A percentile compares a stretch with the other conserved stretches of the same genome.
phyloP scores from a whole-genome alignment of 1,140 invertebrate genomes.

The Phenacoccus solenopsis region DNA sequence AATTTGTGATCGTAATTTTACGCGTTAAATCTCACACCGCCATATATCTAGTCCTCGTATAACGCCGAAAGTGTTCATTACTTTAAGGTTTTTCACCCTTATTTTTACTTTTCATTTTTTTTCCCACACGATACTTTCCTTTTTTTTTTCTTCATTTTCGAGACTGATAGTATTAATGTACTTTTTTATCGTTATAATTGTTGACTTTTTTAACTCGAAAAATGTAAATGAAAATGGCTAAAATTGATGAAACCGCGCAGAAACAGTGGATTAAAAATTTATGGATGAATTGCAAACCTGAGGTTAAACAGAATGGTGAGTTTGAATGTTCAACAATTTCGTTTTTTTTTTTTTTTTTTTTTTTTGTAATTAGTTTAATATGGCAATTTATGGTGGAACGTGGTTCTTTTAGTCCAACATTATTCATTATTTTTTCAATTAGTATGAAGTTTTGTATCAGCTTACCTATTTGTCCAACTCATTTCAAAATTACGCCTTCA shows the following conservation, averaged over 20 bases:
- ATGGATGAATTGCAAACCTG: conserved; percentile 24
- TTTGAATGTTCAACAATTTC: too few species aligned
- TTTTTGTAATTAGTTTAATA: too few species aligned
- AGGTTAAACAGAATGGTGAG: background rate
- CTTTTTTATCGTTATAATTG: background rate
- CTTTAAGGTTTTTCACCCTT: background rate
- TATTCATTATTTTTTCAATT: too few species aligned
- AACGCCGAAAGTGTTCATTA: background rate
- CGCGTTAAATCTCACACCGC: background rate
- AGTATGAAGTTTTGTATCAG: too few species aligned
- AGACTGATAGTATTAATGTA: background rate
- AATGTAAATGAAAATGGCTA: conserved; percentile 24
- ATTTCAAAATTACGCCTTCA: too few species aligned
- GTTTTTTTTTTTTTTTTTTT: too few species aligned
- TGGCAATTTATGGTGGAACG: too few species aligned
- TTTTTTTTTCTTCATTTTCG: background rate
- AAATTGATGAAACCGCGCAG: conserved; percentile 28
- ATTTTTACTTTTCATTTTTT: background rate
- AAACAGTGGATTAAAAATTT: conserved; percentile 32
- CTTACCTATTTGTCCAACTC: too few species aligned
- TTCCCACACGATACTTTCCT: background rate
- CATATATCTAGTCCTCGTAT: background rate
- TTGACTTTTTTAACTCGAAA: background rate
- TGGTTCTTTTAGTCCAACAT: too few species aligned
- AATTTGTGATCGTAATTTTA: background rate